Evolutionary conservation across 2,888 invertebrate species (phyloP).

Genomic region (Eristalis pertinax): DNA sequence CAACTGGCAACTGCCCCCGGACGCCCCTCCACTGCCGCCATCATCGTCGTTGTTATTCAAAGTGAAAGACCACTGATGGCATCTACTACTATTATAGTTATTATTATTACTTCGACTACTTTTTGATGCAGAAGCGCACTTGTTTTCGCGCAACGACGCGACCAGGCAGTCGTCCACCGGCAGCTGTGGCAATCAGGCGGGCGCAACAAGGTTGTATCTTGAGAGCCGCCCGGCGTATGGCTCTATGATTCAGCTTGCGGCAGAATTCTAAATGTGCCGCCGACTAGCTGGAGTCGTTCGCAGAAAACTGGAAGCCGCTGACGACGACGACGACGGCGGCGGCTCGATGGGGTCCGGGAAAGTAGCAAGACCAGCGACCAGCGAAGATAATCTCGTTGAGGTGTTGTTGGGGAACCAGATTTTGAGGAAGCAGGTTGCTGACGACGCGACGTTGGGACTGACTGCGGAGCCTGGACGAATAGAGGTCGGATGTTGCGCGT

Average conservation of each 20-base stretch:
- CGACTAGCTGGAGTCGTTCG: background rate
- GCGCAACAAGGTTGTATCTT: slow-evolving; percentile 6
- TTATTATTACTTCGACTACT: slow-evolving; percentile 59
- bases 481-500: slow-evolving; percentile 33
- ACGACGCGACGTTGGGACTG: background rate
- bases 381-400: slow-evolving; percentile 62
- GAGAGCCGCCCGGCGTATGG: background rate
- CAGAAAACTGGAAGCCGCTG: slow-evolving; percentile 53
- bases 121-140: slow-evolving; percentile 59
- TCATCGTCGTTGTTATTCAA: slow-evolving; percentile 33
- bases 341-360: slow-evolving; percentile 8
- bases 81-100: slow-evolving; percentile 65
- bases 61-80: slow-evolving; percentile 62
- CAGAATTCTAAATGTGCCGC: slow-evolving; percentile 20
- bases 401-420: slow-evolving; percentile 65
- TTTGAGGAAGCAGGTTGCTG: slow-evolving; percentile 61
- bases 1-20: too few relatives aligned
- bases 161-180: background rate
- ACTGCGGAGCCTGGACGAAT: too few relatives aligned
- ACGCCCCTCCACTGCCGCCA: background rate
- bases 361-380: background rate
- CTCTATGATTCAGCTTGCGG: slow-evolving; percentile 20
- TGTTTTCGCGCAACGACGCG: slow-evolving; percentile 38
- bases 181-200: slow-evolving; percentile 47
- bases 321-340: background rate